Percentiles rank a stretch among this genome's conserved stretches.
Conservation (phyloP, 2,888 invertebrate genomes). For the Epiblema foenella region DNA sequence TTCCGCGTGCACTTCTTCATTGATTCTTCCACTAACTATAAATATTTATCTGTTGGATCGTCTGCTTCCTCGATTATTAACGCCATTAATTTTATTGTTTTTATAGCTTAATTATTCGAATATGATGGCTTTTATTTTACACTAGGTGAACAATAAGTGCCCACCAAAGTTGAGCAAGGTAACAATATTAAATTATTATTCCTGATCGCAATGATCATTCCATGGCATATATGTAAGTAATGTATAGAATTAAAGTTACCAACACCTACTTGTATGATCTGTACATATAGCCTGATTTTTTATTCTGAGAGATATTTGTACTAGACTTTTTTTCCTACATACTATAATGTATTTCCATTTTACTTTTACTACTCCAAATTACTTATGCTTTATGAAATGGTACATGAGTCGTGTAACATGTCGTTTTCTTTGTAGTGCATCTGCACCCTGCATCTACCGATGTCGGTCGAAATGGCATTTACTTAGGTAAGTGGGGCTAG, state of each 20-base stretch:
- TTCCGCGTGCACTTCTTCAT: conserved; percentile 61
- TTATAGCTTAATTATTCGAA: conserved; percentile 27
- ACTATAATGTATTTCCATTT: too few species aligned
- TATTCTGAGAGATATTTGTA: too few species aligned
- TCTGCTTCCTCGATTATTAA: conserved; percentile 18
- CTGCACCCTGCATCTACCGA: background rate
- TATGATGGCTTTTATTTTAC: background rate
- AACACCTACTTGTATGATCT: too few species aligned
- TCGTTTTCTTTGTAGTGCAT: conserved; percentile 1
- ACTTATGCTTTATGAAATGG: too few species aligned
- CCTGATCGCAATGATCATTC: background rate
- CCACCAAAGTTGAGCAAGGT: too few species aligned
- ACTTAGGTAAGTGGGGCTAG: conserved; percentile 14
- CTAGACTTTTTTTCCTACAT: too few species aligned
- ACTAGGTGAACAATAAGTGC: background rate
- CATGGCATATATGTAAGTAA: background rate
- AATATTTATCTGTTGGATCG: conserved; percentile 61
- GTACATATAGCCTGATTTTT: too few species aligned
- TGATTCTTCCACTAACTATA: conserved; percentile 57
- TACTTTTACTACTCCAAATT: too few species aligned
- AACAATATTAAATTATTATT: background rate
- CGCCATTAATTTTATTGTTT: conserved; percentile 34
- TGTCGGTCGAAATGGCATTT: conserved; percentile 7
- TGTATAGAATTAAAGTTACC: too few species aligned
- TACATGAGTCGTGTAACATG: background rate